Percentiles rank a stretch among this genome's conserved stretches.
These are phyloP conservation scores for Beroe ovata DNA, from an alignment of 37 sponge, comb jelly and placozoan genomes.

Conservation along the genomic window DNA sequence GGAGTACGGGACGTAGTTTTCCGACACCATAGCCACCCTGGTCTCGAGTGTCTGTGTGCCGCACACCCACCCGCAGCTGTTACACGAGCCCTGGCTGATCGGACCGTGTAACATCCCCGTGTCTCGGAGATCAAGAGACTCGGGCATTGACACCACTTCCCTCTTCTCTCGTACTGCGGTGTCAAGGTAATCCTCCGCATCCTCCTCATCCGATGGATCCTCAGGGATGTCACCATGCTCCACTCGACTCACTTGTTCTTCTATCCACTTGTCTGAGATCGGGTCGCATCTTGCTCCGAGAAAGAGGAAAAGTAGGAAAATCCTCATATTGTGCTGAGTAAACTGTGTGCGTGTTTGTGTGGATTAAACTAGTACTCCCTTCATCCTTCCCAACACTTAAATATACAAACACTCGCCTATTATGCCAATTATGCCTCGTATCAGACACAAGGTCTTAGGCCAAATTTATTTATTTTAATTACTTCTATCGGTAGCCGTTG, in stretches of 20 bases:
- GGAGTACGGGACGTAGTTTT: conserved; percentile 47
- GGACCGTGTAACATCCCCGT: not conserved
- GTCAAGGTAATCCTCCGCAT: not conserved
- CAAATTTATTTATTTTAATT: no score
- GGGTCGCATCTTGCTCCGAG: no score
- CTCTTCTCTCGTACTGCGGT: not conserved
- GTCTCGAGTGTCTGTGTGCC: conserved; percentile 11
- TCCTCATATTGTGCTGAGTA: no score
- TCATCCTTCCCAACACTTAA: no score
- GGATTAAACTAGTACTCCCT: no score
- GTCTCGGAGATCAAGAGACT: not conserved
- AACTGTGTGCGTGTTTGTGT: no score
- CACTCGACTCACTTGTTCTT: not conserved
- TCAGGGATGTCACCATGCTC: not conserved
- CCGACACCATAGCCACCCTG: conserved; percentile 34
- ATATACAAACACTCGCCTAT: no score
- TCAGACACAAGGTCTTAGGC: no score
- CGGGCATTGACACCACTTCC: not conserved
- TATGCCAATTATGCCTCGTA: no score
- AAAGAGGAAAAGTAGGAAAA: no score
- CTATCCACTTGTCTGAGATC: no score
- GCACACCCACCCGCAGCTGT: conserved; percentile 12
- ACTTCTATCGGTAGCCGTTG: no score
- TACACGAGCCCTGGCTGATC: not conserved
- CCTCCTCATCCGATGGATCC: not conserved